Conservation (phyloP, 1,140 invertebrate genomes). For the Lepidurus couesii region DNA sequence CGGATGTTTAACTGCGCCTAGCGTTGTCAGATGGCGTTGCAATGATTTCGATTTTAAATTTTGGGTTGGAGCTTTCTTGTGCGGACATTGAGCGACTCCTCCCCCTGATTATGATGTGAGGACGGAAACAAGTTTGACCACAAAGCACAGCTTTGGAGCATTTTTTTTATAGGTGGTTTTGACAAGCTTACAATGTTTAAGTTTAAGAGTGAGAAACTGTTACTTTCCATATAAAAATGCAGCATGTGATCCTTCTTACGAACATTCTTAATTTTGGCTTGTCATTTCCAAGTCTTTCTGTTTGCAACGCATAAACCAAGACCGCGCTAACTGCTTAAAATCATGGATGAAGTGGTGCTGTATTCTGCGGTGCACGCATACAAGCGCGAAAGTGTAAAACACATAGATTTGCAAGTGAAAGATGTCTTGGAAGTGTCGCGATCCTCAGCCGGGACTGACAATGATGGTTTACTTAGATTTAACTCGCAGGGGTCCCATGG, state of each 20-base stretch:
- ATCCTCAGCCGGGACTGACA: background rate
- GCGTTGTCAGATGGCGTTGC: background rate
- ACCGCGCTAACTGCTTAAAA: background rate
- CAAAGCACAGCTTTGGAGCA: background rate
- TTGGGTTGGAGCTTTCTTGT: background rate
- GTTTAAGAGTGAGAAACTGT: too few species aligned
- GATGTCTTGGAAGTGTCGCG: conserved; percentile 23
- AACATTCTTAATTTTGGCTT: too few species aligned
- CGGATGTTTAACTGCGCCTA: background rate
- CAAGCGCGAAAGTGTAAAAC: background rate
- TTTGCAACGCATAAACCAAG: background rate
- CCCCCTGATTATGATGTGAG: conserved; percentile 1
- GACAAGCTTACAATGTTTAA: too few species aligned
- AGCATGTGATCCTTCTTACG: too few species aligned
- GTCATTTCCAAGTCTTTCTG: too few species aligned
- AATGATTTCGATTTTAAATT: background rate
- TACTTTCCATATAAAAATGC: too few species aligned
- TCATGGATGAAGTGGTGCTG: conserved; percentile 18
- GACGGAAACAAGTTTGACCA: background rate
- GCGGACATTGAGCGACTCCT: background rate
- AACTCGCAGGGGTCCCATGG: conserved; percentile 28
- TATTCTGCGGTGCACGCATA: conserved; percentile 7
- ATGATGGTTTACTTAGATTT: background rate
- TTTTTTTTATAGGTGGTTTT: background rate
- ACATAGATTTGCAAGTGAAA: conserved; percentile 23